Evolutionary conservation across 2,888 invertebrate genomes (phyloP), one percentile per base, ranked within the genome.

Genomic region (Drosophila conformis): DNA sequence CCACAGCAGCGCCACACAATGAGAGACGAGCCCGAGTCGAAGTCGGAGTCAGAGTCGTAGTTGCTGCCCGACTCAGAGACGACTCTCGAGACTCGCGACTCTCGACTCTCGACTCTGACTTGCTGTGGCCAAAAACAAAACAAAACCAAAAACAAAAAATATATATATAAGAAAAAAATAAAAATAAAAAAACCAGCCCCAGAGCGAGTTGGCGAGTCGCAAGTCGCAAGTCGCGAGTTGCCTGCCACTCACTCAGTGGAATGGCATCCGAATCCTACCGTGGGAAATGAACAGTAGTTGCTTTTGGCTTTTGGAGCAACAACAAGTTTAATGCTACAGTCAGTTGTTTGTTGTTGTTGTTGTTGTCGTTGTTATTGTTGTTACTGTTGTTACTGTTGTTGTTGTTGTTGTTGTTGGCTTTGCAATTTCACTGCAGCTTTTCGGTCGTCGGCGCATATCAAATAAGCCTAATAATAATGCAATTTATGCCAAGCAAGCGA

Each of bases 231-330:
- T 56, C 72, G 72, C 72, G 59, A 73, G 75, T 73, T 70, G 80
- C 78, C 83, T 82, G 83, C 78, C 78, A 78, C 85, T 83, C 85
- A 83, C 80, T 86, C 86, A 82, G 70, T 83, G 88, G 88, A 89
- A 89, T 87, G 87, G 87, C 87, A 87, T 87, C 87, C 87, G 78
- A 81, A 87, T 87, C 83, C 88, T 84, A 92, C 91, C 92, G 92
- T 92, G 92, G 92, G 92, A 92, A 92, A 92, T 92, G 92, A 91
- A 92, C 92, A 92, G 92, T 92, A 92, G 92, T 91, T 78, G 76
- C 78, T 89, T 76, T 80, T 85, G 76, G 70, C 84, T 85, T 86
- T 83, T 89, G 73, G 73, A 86, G 66, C 82, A 76, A 69, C 82
- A 87, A 82, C 87, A 85, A 70, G 78, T 78, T 87, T 83, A 74